Evolutionary conservation across 1,140 invertebrate species (phyloP).

Genomic region (Tetranychus urticae): DNA sequence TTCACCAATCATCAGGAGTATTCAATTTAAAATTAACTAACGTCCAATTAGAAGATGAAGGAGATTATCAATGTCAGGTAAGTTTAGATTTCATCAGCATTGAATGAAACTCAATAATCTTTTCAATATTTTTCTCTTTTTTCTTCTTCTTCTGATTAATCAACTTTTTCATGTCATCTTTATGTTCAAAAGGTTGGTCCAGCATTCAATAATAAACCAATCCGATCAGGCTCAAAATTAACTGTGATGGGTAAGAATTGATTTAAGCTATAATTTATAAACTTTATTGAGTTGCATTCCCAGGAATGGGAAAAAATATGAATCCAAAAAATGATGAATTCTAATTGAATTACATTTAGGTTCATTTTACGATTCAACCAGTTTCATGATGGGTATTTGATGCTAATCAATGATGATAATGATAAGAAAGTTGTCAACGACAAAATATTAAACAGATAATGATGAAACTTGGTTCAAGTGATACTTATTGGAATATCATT

Average conservation of each 20-base stretch:
- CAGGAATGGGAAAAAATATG: too few relatives aligned
- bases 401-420: too few relatives aligned
- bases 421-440: too few relatives aligned
- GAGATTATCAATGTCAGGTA: slow-evolving; percentile 36
- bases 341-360: too few relatives aligned
- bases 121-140: background rate
- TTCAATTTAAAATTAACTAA: slow-evolving; percentile 64
- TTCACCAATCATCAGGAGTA: slow-evolving; percentile 45
- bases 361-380: too few relatives aligned
- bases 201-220: slow-evolving; percentile 42
- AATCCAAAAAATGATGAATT: too few relatives aligned
- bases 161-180: background rate
- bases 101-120: background rate
- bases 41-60: slow-evolving; percentile 60
- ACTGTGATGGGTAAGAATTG: slow-evolving; percentile 45
- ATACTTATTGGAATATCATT: too few relatives aligned
- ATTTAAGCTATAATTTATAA: too few relatives aligned
- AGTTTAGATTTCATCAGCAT: background rate
- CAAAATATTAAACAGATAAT: too few relatives aligned
- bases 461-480: too few relatives aligned
- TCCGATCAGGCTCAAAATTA: slow-evolving; percentile 53
- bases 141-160: background rate
- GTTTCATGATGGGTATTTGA: too few relatives aligned
- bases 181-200: slow-evolving; percentile 28
- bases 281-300: too few relatives aligned